Evolutionary conservation across 2,888 invertebrate genomes (phyloP).

Genomic region (Thumatha senex): DNA sequence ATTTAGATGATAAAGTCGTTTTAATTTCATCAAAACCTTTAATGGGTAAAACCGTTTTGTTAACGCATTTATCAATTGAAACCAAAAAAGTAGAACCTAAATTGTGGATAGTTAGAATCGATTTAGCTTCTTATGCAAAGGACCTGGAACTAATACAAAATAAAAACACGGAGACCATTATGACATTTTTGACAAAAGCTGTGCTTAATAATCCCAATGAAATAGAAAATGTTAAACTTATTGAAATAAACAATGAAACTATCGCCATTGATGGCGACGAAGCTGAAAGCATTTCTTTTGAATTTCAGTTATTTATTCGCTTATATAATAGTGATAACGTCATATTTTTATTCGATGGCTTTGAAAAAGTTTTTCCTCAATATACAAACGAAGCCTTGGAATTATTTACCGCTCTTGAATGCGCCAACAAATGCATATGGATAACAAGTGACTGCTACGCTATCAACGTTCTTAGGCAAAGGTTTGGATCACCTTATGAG

Average conservation of each 20-base stretch:
- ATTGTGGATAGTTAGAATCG: slow-evolving; percentile 45
- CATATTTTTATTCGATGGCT: slow-evolving; percentile 48
- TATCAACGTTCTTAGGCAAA: slow-evolving; percentile 31
- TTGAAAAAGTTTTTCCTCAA: slow-evolving; percentile 42
- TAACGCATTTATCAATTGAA: slow-evolving; percentile 43
- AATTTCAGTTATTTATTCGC: slow-evolving; percentile 43
- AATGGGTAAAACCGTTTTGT: slow-evolving; percentile 45
- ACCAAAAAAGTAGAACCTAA: slow-evolving; percentile 36
- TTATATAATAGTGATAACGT: slow-evolving; percentile 38
- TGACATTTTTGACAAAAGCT: slow-evolving; percentile 37
- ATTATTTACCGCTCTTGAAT: slow-evolving; percentile 34
- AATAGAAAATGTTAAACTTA: slow-evolving; percentile 24
- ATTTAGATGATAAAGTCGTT: slow-evolving; percentile 37
- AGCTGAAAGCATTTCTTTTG: slow-evolving; percentile 30
- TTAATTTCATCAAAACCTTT: slow-evolving; percentile 41
- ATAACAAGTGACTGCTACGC: slow-evolving; percentile 41
- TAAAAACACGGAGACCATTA: slow-evolving; percentile 17
- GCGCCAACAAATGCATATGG: slow-evolving; percentile 41
- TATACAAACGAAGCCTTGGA: slow-evolving; percentile 40
- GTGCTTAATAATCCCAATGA: slow-evolving; percentile 34
- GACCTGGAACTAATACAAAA: slow-evolving; percentile 34
- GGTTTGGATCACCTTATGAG: slow-evolving; percentile 35
- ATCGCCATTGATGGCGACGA: slow-evolving; percentile 12
- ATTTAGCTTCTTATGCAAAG: slow-evolving; percentile 36
- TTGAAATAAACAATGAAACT: slow-evolving; percentile 16